These are phyloP conservation scores for Oithona nana DNA, from an alignment of 2,888 invertebrate genomes.

Conservation along the genomic window DNA sequence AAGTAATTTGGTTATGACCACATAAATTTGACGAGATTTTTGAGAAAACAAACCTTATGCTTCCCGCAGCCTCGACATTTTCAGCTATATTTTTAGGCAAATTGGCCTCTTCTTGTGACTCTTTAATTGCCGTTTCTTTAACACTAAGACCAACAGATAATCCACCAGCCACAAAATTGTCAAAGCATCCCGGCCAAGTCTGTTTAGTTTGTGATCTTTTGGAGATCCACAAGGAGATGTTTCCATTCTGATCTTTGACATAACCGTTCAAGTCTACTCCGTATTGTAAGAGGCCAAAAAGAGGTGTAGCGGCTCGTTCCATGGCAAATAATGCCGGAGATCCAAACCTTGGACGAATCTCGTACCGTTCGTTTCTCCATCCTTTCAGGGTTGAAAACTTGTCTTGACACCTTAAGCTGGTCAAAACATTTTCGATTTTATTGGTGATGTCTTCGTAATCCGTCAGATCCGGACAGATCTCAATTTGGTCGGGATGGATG, in stretches of 20 bases:
- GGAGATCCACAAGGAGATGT: slow-evolving; percentile 79
- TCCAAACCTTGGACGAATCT: slow-evolving; percentile 57
- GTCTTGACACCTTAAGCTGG: slow-evolving; percentile 50
- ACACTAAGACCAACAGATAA: slow-evolving; percentile 36
- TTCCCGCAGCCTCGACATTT: slow-evolving; percentile 53
- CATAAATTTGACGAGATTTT: too few relatives aligned
- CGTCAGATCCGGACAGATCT: slow-evolving; percentile 66
- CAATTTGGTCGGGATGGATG: slow-evolving; percentile 49
- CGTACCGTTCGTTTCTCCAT: slow-evolving; percentile 86
- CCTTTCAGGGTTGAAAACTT: slow-evolving; percentile 62
- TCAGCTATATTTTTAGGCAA: slow-evolving; percentile 57
- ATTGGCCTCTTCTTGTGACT: slow-evolving; percentile 84
- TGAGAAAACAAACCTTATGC: slow-evolving; percentile 60
- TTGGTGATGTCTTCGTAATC: slow-evolving; percentile 62
- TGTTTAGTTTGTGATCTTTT: slow-evolving; percentile 74
- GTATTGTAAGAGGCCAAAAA: slow-evolving; percentile 82
- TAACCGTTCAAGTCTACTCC: slow-evolving; percentile 89
- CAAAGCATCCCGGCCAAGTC: slow-evolving; percentile 89
- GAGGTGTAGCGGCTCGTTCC: slow-evolving; percentile 78
- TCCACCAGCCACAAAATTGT: slow-evolving; percentile 52
- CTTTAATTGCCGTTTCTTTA: slow-evolving; percentile 72
- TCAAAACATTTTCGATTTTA: slow-evolving; percentile 55
- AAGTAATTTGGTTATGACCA: too few relatives aligned
- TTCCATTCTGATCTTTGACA: slow-evolving; percentile 59
- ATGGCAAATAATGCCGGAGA: slow-evolving; percentile 46